Evolutionary conservation across 2,113 vertebrate genomes (phyloP).

Genomic region (Gavialis gangeticus): DNA sequence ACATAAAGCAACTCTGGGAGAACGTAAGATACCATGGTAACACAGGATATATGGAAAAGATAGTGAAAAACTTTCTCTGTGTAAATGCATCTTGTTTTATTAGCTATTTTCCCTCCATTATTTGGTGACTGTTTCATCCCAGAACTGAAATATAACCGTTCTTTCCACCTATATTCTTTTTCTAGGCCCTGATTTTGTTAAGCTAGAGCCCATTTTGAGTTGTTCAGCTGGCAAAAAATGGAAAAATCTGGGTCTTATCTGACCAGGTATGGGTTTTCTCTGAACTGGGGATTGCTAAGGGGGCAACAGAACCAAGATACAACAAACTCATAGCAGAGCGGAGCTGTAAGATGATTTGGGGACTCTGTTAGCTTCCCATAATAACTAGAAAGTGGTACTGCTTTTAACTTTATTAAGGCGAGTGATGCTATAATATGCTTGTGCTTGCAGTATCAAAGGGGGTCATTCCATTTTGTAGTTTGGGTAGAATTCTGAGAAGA

Average conservation of each 20-base stretch:
- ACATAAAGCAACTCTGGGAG: background rate
- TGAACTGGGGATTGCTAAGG: background rate
- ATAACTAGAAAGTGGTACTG: background rate
- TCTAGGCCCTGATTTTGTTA: background rate
- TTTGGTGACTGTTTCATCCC: background rate
- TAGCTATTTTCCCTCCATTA: background rate
- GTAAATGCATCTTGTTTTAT: background rate
- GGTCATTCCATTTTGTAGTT: background rate
- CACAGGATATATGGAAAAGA: background rate
- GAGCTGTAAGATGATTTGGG: background rate
- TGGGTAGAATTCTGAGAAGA: background rate
- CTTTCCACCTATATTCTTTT: background rate
- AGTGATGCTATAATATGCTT: background rate
- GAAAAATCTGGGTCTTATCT: background rate
- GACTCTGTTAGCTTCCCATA: background rate
- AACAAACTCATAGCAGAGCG: background rate
- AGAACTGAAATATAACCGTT: background rate
- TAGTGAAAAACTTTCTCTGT: background rate
- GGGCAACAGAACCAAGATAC: background rate
- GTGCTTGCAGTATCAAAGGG: background rate
- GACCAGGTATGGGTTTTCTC: background rate
- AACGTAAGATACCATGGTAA: background rate
- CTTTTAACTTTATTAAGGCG: background rate
- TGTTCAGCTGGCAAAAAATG: background rate
- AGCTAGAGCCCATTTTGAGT: background rate